Percentiles rank a stretch among this genome's conserved stretches.
phyloP scores from a whole-genome alignment of 2,888 invertebrate species.

The Dioctria rufipes region DNA sequence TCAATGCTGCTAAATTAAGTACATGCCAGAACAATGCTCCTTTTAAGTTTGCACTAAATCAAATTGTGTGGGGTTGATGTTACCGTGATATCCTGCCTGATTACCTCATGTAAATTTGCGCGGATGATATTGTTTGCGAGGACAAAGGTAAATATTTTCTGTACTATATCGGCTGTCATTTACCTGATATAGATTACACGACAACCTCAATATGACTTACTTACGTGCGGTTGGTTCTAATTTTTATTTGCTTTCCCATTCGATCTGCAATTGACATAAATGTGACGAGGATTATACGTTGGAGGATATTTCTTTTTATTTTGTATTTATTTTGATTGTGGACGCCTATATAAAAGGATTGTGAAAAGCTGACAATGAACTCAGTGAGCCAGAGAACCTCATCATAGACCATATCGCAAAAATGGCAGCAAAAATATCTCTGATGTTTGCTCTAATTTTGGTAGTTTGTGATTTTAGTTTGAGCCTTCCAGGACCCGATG shows the following conservation, averaged over 20 bases:
- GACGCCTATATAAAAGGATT: conserved; percentile 13
- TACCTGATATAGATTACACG: conserved; percentile 10
- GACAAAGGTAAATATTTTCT: conserved; percentile 23
- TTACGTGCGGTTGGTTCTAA: too few relatives aligned
- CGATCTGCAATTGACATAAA: conserved; percentile 41
- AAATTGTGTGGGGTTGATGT: too few relatives aligned
- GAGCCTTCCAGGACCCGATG: conserved; percentile 66
- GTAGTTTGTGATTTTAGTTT: background rate
- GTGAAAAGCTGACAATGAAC: conserved; percentile 5
- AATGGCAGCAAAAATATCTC: conserved; percentile 28
- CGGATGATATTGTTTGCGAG: background rate
- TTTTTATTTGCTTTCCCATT: conserved; percentile 41
- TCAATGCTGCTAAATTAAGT: too few relatives aligned
- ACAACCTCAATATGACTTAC: background rate
- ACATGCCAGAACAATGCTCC: too few relatives aligned
- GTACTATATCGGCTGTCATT: conserved; percentile 9
- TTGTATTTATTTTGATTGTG: background rate
- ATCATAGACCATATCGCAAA: background rate
- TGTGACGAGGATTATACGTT: background rate
- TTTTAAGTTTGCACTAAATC: too few relatives aligned
- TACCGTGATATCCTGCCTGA: too few relatives aligned
- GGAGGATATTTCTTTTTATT: too few relatives aligned
- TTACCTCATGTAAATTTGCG: background rate
- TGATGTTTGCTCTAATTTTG: conserved; percentile 14
- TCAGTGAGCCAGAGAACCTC: conserved; percentile 8